A percentile compares a stretch with the other conserved stretches of the same genome.
Evolutionary conservation across 2,113 vertebrate genomes (phyloP).

Genomic region (Mesitornis unicolor): DNA sequence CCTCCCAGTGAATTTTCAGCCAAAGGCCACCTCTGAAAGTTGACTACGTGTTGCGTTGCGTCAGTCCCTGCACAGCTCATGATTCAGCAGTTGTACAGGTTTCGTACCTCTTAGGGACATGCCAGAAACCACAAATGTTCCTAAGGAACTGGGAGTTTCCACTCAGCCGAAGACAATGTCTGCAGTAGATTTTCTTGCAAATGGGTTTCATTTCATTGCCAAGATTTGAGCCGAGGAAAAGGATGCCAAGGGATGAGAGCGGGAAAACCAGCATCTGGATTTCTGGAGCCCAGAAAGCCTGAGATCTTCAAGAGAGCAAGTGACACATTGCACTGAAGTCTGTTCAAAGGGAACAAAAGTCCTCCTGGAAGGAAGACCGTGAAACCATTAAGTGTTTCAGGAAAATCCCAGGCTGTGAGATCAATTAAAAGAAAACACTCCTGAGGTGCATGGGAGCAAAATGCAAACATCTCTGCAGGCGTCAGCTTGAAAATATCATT

Average conservation of each 20-base stretch:
- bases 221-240: neutral
- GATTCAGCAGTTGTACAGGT: slow-evolving; percentile 29
- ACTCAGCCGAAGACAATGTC: neutral
- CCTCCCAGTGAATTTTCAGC: neutral
- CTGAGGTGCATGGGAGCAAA: neutral
- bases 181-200: neutral
- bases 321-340: neutral
- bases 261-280: neutral
- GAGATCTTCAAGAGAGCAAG: neutral
- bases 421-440: neutral
- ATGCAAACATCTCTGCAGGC: neutral
- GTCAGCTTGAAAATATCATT: neutral
- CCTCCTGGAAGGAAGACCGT: neutral
- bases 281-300: neutral
- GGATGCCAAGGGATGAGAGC: neutral
- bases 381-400: neutral
- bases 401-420: neutral
- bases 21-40: slow-evolving; percentile 14
- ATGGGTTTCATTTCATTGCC: neutral
- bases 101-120: slow-evolving; percentile 1
- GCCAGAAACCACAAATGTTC: slow-evolving; percentile 47
- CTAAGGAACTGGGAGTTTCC: slow-evolving; percentile 9
- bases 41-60: neutral
- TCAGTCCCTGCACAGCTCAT: neutral
- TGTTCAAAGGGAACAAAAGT: neutral